Conservation (phyloP, 2,113 vertebrate species). For the Scomber colias region DNA sequence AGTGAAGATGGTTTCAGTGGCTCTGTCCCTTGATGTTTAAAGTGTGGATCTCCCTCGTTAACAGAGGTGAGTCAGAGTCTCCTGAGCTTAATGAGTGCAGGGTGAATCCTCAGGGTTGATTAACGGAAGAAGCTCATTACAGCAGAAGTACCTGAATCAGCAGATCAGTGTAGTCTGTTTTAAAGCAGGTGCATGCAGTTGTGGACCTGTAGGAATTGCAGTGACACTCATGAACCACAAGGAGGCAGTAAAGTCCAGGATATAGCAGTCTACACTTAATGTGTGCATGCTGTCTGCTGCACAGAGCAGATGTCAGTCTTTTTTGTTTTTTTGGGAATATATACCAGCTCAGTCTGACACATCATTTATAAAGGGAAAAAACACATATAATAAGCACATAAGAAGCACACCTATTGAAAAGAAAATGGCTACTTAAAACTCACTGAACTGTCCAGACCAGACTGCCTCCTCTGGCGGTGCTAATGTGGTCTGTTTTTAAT, state of each 20-base stretch:
- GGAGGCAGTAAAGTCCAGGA: constrained; percentile 39
- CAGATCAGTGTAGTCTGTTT: constrained; percentile 7
- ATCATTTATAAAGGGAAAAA: background rate
- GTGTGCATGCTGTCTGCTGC: background rate
- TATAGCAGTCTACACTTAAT: background rate
- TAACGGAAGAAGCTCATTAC: constrained; percentile 32
- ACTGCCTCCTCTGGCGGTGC: constrained; percentile 3
- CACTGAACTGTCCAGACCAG: constrained; percentile 5
- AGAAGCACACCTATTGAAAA: background rate
- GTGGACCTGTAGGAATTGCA: constrained; percentile 25
- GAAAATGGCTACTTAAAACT: background rate
- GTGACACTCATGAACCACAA: constrained; percentile 52
- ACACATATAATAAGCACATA: background rate
- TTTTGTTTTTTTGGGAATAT: background rate
- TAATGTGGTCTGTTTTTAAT: constrained; percentile 30
- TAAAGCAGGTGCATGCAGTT: background rate
- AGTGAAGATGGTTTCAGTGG: background rate
- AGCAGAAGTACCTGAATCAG: constrained; percentile 32
- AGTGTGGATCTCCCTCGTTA: constrained; percentile 24
- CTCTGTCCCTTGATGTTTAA: background rate
- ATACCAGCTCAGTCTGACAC: background rate
- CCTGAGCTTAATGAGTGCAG: background rate
- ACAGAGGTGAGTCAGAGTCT: constrained; percentile 17
- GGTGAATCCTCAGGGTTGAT: constrained; percentile 5
- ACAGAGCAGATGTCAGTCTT: background rate